Evolutionary conservation across 2,113 vertebrate genomes (phyloP).

Genomic region (Macrotis lagotis): DNA sequence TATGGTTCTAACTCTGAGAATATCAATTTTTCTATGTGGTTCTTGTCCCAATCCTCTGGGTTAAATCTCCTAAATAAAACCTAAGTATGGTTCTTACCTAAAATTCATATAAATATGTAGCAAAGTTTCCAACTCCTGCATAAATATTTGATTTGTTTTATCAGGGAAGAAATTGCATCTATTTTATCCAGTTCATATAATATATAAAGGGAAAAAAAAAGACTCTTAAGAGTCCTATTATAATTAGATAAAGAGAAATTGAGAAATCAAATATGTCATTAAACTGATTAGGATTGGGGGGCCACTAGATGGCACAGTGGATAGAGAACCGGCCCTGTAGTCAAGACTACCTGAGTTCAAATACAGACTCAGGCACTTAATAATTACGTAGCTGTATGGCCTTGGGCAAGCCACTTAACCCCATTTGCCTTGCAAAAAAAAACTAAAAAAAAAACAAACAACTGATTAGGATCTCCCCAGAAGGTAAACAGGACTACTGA

Average conservation of each 20-base stretch:
- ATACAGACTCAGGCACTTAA: too few species aligned
- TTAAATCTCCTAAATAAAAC: background rate
- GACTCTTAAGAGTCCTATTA: background rate
- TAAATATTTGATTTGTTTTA: background rate
- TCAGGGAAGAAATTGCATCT: background rate
- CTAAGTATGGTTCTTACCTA: background rate
- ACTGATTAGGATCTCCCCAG: background rate
- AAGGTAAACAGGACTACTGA: background rate
- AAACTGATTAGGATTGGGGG: background rate
- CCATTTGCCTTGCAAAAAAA: too few species aligned
- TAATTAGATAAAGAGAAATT: background rate
- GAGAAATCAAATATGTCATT: background rate
- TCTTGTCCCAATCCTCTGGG: background rate
- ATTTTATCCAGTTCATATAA: background rate
- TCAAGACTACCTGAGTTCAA: too few species aligned
- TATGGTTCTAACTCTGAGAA: background rate
- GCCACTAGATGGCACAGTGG: too few species aligned
- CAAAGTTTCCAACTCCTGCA: background rate
- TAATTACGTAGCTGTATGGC: too few species aligned
- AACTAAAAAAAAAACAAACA: too few species aligned
- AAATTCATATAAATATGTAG: background rate
- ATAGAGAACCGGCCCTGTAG: too few species aligned
- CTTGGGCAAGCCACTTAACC: too few species aligned
- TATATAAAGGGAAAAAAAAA: background rate
- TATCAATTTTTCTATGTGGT: background rate